A percentile compares a stretch with the other conserved stretches of the same genome.
Evolutionary conservation across 23 tunicate genomes (phyloP).

Genomic region (Pegea sp.): DNA sequence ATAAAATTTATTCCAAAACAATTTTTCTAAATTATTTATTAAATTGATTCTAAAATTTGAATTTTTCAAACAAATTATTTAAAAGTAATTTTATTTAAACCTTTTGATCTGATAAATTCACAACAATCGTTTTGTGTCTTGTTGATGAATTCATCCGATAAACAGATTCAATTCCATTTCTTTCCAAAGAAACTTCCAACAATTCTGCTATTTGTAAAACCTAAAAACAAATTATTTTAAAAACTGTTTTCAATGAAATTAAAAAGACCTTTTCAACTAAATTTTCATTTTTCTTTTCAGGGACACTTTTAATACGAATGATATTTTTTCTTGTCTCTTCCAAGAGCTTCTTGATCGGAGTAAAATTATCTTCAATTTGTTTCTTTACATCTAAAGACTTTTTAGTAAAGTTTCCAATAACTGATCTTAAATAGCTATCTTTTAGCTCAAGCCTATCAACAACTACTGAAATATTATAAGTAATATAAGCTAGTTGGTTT

Average conservation of each 20-base stretch:
- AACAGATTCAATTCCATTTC: slow-evolving; percentile 40
- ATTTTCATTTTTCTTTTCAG: slow-evolving; percentile 30
- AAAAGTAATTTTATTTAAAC: too few species aligned
- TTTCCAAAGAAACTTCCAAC: slow-evolving; percentile 26
- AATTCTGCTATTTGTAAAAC: slow-evolving; percentile 42
- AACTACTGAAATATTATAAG: too few species aligned
- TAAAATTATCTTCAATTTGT: slow-evolving; percentile 2
- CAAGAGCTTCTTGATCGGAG: slow-evolving; percentile 7
- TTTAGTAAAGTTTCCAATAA: not conserved
- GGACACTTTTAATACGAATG: slow-evolving; percentile 38
- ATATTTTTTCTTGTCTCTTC: slow-evolving; percentile 19
- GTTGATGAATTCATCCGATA: slow-evolving; percentile 39
- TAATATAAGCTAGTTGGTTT: too few species aligned
- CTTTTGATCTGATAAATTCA: slow-evolving; percentile 46
- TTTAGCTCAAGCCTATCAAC: too few species aligned
- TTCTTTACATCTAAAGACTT: not conserved
- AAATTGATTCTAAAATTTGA: too few species aligned
- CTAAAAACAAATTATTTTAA: slow-evolving; percentile 8
- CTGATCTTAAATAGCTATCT: too few species aligned
- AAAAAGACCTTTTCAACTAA: slow-evolving; percentile 21
- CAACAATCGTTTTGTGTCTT: slow-evolving; percentile 39
- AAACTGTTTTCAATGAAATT: not conserved
- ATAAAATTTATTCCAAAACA: too few species aligned
- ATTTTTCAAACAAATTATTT: too few species aligned
- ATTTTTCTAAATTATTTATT: too few species aligned